Conservation (phyloP, 1,140 invertebrate genomes). For the Mizuhopecten yessoensis region DNA sequence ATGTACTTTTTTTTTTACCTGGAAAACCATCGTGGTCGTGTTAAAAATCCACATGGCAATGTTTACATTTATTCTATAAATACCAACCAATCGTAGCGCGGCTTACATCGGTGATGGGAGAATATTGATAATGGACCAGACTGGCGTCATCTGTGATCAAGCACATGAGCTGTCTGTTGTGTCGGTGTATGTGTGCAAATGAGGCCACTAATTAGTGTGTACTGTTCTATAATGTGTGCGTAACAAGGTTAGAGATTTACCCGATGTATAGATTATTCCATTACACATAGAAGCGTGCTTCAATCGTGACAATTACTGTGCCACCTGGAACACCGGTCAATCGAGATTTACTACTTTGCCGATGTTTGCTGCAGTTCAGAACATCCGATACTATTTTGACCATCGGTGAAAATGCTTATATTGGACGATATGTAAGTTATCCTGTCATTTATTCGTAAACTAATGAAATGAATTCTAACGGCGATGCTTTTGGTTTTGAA, state of each 20-base stretch:
- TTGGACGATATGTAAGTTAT: neutral
- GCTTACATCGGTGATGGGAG: constrained; percentile 14
- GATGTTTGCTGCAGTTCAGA: neutral
- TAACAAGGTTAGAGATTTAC: neutral
- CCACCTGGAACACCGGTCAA: neutral
- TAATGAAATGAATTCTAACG: neutral
- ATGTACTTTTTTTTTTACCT: no score
- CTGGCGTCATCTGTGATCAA: constrained; percentile 11
- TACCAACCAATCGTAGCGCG: neutral
- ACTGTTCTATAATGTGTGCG: neutral
- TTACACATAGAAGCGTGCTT: neutral
- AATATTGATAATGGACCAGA: constrained; percentile 32
- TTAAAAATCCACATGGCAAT: neutral
- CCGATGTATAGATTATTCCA: neutral
- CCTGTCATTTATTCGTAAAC: no score
- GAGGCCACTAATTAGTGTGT: neutral
- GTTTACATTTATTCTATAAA: constrained; percentile 17
- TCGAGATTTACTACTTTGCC: neutral
- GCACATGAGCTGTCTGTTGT: constrained; percentile 15
- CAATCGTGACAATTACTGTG: constrained; percentile 19
- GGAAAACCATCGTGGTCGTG: no score
- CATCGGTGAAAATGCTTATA: constrained; percentile 22
- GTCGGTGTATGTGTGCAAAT: neutral
- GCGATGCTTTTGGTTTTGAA: neutral
- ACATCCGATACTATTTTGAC: neutral